These are phyloP conservation scores for Hybognathus amarus DNA, from an alignment of 2,797 vertebrate species.

Conservation along the genomic window DNA sequence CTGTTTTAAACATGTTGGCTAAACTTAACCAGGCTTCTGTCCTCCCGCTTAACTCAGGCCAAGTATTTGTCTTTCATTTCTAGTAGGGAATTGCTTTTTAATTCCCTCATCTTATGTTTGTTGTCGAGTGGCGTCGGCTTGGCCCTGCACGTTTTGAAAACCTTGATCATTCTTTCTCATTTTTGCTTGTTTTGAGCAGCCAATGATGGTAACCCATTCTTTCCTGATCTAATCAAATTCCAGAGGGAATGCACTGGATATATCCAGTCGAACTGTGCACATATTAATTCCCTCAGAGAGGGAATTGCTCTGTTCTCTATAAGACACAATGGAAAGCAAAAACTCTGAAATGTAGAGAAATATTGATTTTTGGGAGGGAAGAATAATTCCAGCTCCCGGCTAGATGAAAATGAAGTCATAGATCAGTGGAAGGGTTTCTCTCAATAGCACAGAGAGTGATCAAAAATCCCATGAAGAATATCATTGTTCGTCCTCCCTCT, in stretches of 20 bases:
- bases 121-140: constrained; percentile 8
- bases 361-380: constrained; percentile 46
- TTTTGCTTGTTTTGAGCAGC: constrained; percentile 16
- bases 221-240: constrained; percentile 12
- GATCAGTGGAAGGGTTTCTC: constrained; percentile 32
- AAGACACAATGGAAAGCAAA: constrained; percentile 38
- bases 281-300: constrained; percentile 43
- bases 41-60: background rate
- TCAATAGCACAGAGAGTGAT: constrained; percentile 12
- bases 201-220: background rate
- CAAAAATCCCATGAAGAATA: constrained; percentile 30
- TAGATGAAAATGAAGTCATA: constrained; percentile 46
- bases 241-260: constrained; percentile 8
- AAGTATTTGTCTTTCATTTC: constrained; percentile 47
- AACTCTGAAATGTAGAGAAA: constrained; percentile 32
- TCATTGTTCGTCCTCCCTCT: constrained; percentile 28
- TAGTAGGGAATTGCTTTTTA: constrained; percentile 25
- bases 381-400: constrained; percentile 39
- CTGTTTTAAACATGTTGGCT: constrained; percentile 26
- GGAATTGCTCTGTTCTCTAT: constrained; percentile 22
- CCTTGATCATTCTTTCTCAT: background rate
- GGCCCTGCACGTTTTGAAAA: background rate
- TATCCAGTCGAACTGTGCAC: constrained; percentile 15
- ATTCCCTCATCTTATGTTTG: background rate
- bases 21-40: constrained; percentile 35